phyloP scores from a whole-genome alignment of 2,113 vertebrate species.

The Pionites leucogaster region DNA sequence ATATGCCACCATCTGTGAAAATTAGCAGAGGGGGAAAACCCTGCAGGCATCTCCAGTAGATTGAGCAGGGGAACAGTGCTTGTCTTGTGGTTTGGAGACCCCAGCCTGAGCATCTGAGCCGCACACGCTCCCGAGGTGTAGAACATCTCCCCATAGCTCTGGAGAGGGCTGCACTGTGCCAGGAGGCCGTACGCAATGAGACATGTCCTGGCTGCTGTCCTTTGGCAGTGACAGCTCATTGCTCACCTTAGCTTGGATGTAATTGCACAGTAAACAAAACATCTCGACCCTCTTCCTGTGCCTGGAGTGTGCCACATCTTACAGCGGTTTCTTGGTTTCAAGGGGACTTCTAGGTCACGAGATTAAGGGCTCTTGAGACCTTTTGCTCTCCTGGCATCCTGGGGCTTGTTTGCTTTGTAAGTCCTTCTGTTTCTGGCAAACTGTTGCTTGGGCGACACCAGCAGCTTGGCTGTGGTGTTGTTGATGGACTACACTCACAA shows the following conservation, averaged over 20 bases:
- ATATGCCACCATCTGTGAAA: background rate
- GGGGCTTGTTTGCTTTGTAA: constrained; percentile 9
- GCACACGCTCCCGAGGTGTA: background rate
- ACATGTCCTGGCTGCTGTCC: background rate
- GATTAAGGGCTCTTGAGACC: constrained; percentile 6
- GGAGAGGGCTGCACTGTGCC: background rate
- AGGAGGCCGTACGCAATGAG: background rate
- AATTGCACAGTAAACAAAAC: background rate
- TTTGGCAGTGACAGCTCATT: background rate
- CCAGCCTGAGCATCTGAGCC: background rate
- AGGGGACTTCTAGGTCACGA: constrained; percentile 43
- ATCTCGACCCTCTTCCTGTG: background rate
- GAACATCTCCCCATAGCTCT: background rate
- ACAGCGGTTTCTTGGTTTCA: background rate
- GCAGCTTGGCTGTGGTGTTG: background rate
- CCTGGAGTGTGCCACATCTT: background rate
- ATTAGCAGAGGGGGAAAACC: rapidly evolving
- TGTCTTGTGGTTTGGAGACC: background rate
- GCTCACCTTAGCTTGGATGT: background rate
- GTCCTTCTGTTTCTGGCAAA: background rate
- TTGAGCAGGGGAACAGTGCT: background rate
- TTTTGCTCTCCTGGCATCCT: background rate
- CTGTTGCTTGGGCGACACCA: constrained; percentile 27
- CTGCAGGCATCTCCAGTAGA: background rate
- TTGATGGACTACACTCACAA: constrained; percentile 9